phyloP scores from a whole-genome alignment of 2,797 vertebrate species.

The Girardinus metallicus region DNA sequence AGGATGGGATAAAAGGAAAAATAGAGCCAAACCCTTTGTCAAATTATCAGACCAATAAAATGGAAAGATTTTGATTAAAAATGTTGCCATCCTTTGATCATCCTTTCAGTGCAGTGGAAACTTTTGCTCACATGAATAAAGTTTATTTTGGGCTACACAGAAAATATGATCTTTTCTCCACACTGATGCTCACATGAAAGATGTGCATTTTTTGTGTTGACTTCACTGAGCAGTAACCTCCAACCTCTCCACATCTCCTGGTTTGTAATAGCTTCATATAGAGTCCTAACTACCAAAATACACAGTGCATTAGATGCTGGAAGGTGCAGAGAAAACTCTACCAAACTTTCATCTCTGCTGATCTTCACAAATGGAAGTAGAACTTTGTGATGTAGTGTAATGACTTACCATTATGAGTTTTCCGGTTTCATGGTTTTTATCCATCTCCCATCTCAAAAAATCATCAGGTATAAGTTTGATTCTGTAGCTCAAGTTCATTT shows the following conservation, averaged over 20 bases:
- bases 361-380: conserved; percentile 16
- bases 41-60: background rate
- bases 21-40: background rate
- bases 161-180: background rate
- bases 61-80: background rate
- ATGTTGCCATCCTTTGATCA: background rate
- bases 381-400: conserved; percentile 20
- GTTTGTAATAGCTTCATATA: background rate
- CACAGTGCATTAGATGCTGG: background rate
- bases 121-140: background rate
- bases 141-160: background rate
- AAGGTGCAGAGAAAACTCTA: background rate
- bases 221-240: background rate
- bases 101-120: background rate
- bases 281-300: background rate
- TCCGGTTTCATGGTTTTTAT: conserved; percentile 6
- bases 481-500: conserved; percentile 4
- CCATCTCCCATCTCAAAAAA: conserved; percentile 12
- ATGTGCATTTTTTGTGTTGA: background rate
- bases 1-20: background rate
- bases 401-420: conserved; percentile 25
- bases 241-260: background rate
- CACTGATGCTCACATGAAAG: background rate
- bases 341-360: conserved; percentile 36
- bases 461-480: background rate